Evolutionary conservation across 2,113 vertebrate species (phyloP).

Genomic region (Chitala chitala): DNA sequence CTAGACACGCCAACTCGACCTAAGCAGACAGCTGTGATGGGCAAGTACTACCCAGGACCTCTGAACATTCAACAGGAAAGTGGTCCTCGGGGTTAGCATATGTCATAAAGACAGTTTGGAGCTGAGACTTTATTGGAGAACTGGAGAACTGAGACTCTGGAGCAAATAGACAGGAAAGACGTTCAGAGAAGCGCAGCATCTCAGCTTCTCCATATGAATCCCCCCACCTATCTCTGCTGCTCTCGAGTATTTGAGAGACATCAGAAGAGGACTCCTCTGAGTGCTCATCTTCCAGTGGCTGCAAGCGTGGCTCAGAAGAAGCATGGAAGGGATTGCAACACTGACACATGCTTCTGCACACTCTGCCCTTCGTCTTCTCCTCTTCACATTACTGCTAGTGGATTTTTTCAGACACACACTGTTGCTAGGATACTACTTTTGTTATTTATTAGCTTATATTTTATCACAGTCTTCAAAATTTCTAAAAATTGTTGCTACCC

Average conservation of each 20-base stretch:
- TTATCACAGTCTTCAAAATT: too few relatives aligned
- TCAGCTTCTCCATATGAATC: background rate
- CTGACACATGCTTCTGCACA: too few relatives aligned
- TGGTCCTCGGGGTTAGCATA: background rate
- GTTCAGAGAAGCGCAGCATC: background rate
- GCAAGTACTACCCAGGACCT: background rate
- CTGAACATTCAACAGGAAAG: background rate
- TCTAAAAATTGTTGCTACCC: too few relatives aligned
- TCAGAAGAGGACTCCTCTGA: background rate
- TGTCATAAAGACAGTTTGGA: background rate
- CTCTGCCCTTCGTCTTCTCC: too few relatives aligned
- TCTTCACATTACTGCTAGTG: too few relatives aligned
- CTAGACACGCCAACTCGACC: background rate
- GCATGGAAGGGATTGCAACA: too few relatives aligned
- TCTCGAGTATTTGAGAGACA: background rate
- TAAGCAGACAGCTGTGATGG: background rate
- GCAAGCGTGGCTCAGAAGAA: too few relatives aligned
- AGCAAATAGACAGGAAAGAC: background rate
- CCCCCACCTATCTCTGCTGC: slow-evolving; percentile 9
- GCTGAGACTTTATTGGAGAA: background rate
- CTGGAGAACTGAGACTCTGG: background rate
- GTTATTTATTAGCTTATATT: too few relatives aligned
- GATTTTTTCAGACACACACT: too few relatives aligned
- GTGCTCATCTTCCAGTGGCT: too few relatives aligned
- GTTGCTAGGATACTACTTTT: too few relatives aligned